A percentile compares a stretch with the other conserved stretches of the same genome.
Conservation (phyloP, 2,888 invertebrate species). For the Helleia helle region DNA sequence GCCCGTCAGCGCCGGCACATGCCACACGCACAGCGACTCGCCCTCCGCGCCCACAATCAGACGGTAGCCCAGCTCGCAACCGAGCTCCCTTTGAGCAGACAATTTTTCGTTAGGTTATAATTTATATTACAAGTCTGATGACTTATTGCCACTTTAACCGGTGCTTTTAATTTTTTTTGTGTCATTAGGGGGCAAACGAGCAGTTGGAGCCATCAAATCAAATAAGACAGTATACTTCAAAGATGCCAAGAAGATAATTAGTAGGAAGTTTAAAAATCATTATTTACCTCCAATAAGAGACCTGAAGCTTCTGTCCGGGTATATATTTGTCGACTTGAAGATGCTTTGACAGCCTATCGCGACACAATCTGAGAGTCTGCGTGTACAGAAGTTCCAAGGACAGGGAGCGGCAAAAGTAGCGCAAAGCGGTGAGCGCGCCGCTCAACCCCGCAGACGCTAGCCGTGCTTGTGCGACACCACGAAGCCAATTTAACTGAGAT, state of each 20-base stretch:
- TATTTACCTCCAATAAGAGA: slow-evolving; percentile 94
- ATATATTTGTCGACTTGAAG: slow-evolving; percentile 92
- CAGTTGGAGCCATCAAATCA: too few species aligned
- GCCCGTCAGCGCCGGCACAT: slow-evolving; percentile 75
- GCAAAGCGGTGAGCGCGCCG: slow-evolving; percentile 77
- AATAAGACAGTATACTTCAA: too few species aligned
- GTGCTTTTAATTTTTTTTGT: too few species aligned
- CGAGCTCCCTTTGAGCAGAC: slow-evolving; percentile 83
- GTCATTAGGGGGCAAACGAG: too few species aligned
- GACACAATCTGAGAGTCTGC: slow-evolving; percentile 89
- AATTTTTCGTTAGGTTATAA: too few species aligned
- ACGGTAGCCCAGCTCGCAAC: slow-evolving; percentile 90
- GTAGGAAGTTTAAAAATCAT: too few species aligned
- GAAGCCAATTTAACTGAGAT: slow-evolving; percentile 93
- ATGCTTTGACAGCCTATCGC: slow-evolving; percentile 91
- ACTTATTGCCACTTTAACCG: too few species aligned
- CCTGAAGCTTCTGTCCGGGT: slow-evolving; percentile 89
- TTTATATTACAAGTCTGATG: too few species aligned
- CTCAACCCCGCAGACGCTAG: slow-evolving; percentile 85
- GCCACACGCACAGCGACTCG: slow-evolving; percentile 68
- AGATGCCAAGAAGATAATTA: too few species aligned
- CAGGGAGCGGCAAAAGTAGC: slow-evolving; percentile 95
- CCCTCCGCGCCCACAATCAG: slow-evolving; percentile 90
- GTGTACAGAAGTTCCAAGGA: slow-evolving; percentile 93
- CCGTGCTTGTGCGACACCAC: slow-evolving; percentile 93